A percentile compares a stretch with the other conserved stretches of the same genome.
Evolutionary conservation across 2,888 invertebrate genomes (phyloP).

Genomic region (Torymus aiolomorphi): DNA sequence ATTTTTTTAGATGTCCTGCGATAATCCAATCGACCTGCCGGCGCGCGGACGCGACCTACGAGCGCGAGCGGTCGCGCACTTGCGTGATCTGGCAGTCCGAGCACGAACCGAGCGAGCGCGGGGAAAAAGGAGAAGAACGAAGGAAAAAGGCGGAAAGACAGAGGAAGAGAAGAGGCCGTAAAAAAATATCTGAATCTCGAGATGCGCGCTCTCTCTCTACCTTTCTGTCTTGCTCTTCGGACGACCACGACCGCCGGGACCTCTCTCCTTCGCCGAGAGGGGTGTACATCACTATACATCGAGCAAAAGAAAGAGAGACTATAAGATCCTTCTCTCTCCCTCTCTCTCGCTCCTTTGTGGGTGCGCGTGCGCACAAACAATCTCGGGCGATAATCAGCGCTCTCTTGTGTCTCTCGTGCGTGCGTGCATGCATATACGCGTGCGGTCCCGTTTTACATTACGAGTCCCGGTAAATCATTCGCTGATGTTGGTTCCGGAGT

Average conservation of each 20-base stretch:
- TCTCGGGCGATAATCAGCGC: conserved; percentile 74
- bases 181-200: conserved; percentile 72
- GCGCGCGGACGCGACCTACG: conserved; percentile 44
- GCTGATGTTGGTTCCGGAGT: conserved; percentile 63
- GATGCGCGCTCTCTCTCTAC: conserved; percentile 51
- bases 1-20: conserved; percentile 55
- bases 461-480: conserved; percentile 73
- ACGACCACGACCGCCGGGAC: conserved; percentile 38
- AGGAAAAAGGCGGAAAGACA: conserved; percentile 46
- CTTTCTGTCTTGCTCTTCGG: background rate
- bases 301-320: conserved; percentile 16
- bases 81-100: conserved; percentile 64
- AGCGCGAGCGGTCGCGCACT: conserved; percentile 14
- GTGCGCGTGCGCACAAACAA: conserved; percentile 63
- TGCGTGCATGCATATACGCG: conserved; percentile 57
- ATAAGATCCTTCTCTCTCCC: conserved; percentile 1
- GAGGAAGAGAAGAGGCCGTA: conserved; percentile 61
- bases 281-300: conserved; percentile 7
- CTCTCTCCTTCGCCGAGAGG: conserved; percentile 40
- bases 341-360: conserved; percentile 63
- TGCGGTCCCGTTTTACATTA: conserved; percentile 71
- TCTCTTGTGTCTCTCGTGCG: conserved; percentile 67
- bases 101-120: conserved; percentile 63
- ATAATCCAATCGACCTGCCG: conserved; percentile 55
- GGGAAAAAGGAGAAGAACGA: conserved; percentile 45